Evolutionary conservation across 2,797 vertebrate species (phyloP), one percentile per base, ranked within the genome.

Genomic region (Rhyacichthys aspro): DNA sequence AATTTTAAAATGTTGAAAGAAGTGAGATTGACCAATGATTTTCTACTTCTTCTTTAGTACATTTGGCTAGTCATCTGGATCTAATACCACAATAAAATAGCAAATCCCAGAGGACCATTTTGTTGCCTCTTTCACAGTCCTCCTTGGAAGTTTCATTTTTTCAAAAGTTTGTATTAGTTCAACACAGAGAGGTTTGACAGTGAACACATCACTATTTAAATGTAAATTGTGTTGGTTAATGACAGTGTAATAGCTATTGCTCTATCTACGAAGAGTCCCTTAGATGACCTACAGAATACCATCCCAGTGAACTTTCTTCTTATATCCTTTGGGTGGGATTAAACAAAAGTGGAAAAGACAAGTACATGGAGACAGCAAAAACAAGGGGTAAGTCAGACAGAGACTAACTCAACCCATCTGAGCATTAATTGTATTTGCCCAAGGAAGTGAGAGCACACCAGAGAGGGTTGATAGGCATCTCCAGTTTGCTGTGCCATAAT

Each of bases 361-460:
- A n/a, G 65, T 14, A 47, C 43, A 45, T 23, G 10, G 37, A 66
- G 28, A 16, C 32, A 16, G 47, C 47, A 17, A 52, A 14, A 49
- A 49, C 28, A 16, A 34, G 34, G 32, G n/a, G 15, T 34, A 49
- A 49, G 32, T 36, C 47, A 16, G 32, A 49, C 47, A 70, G 52
- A 70, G 68, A 59, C 62, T 28, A 54, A 76, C 37, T 8, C 9
- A 8, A 52, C 65, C 69, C 32, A 0, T 55, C 67, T 70, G 42
- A 68, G 74, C 64, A 63, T 55, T 73, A 66, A 87, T 67, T 79
- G 67, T 34, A 82, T 87, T 86, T 84, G 70, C 76, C 70, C 63
- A 67, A 59, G 62, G 75, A 84, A 73, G 62, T 67, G 63, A 78
- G 58, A 55, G 60, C 18, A 1, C 63, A 67, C 59, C 72, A 57